Conservation (phyloP, 2,888 invertebrate species). For the Microctonus brassicae region DNA sequence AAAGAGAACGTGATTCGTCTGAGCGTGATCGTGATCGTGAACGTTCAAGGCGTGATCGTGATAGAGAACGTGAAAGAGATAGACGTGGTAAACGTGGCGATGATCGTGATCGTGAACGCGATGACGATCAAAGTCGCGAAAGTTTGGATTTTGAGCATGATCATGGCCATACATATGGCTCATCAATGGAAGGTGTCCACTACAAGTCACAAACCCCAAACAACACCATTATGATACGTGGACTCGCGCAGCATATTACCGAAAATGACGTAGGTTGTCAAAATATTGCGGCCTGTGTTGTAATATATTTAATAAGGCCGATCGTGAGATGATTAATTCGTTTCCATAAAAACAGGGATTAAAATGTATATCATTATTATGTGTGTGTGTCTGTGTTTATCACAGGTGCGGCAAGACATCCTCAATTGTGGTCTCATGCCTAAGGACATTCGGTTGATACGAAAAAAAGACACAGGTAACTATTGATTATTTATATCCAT, state of each 20-base stretch:
- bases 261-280: conserved; percentile 79
- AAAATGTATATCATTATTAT: conserved; percentile 54
- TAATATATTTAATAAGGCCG: no score
- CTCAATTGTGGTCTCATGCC: conserved; percentile 81
- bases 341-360: conserved; percentile 45
- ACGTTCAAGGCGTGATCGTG: conserved; percentile 60
- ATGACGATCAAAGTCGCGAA: conserved; percentile 65
- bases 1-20: conserved; percentile 43
- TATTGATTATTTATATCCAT: conserved; percentile 44
- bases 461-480: conserved; percentile 88
- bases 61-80: conserved; percentile 61
- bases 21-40: conserved; percentile 60
- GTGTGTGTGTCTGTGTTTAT: conserved; percentile 47
- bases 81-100: conserved; percentile 51
- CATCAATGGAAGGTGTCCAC: conserved; percentile 70
- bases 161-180: conserved; percentile 61
- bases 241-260: conserved; percentile 81
- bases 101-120: conserved; percentile 62
- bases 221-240: conserved; percentile 83
- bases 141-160: conserved; percentile 65
- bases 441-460: conserved; percentile 85
- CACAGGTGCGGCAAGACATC: conserved; percentile 83
- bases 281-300: conserved; percentile 37
- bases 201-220: conserved; percentile 75
- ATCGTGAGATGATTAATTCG: conserved; percentile 45